Conservation (phyloP, 2,797 vertebrate species). For the Adrianichthys oophorus region DNA sequence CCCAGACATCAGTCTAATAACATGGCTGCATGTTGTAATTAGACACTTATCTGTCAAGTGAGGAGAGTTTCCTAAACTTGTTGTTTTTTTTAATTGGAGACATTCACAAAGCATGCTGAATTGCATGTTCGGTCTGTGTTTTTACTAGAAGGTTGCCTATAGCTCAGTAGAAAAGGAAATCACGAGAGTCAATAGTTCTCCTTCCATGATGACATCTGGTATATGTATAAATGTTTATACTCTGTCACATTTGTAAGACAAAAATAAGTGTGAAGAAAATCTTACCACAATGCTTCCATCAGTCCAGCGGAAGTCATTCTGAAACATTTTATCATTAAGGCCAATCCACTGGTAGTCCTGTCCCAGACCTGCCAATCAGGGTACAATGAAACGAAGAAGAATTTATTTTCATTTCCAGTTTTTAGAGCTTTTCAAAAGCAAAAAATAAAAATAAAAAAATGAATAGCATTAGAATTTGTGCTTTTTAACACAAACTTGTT, state of each 20-base stretch:
- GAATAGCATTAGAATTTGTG: constrained; percentile 39
- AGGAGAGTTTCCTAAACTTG: constrained; percentile 12
- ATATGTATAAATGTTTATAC: constrained; percentile 59
- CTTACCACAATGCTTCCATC: constrained; percentile 92
- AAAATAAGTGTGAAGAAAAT: constrained; percentile 49
- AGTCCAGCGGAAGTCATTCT: constrained; percentile 97
- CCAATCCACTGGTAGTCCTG: constrained; percentile 99
- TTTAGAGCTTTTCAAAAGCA: constrained; percentile 29
- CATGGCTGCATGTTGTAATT: constrained; percentile 62
- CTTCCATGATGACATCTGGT: constrained; percentile 42
- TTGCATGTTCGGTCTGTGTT: too few relatives aligned
- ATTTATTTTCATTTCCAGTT: constrained; percentile 29
- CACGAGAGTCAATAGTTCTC: constrained; percentile 47
- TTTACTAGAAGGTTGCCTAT: constrained; percentile 1
- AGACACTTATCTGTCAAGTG: constrained; percentile 63
- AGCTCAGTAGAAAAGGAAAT: constrained; percentile 25
- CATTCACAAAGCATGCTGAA: not conserved
- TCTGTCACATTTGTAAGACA: constrained; percentile 53
- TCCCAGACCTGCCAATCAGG: constrained; percentile 83
- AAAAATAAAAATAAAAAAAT: constrained; percentile 10
- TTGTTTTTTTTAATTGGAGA: constrained; percentile 12
- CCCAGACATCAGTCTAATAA: constrained; percentile 60
- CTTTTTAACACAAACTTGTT: constrained; percentile 20
- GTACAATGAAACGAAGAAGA: constrained; percentile 46
- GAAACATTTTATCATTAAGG: constrained; percentile 98